Evolutionary conservation across 1,140 invertebrate genomes (phyloP).

Genomic region (Leptoteleia sp.): DNA sequence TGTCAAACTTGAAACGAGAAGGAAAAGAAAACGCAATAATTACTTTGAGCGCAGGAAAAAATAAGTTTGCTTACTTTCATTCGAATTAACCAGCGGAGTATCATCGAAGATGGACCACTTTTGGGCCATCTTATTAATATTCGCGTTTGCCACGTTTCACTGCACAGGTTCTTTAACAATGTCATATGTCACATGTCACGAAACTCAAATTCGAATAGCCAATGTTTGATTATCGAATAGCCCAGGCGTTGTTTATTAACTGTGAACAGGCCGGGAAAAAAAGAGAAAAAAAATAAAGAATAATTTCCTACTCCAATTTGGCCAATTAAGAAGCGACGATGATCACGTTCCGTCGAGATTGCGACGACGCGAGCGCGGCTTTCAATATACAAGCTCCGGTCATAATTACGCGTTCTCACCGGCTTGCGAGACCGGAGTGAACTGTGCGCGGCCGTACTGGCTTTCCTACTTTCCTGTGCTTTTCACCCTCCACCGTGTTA

Average conservation of each 20-base stretch:
- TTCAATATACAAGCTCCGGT: constrained; percentile 29
- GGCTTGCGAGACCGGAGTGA: constrained; percentile 74
- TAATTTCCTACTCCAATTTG: too few species aligned
- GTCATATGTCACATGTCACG: constrained; percentile 22
- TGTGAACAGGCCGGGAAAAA: too few species aligned
- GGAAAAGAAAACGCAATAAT: background rate
- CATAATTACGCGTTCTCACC: constrained; percentile 66
- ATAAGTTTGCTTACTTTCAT: constrained; percentile 52
- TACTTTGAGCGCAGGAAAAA: background rate
- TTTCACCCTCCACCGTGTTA: constrained; percentile 61
- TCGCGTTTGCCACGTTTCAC: constrained; percentile 49
- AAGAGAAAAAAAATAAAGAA: too few species aligned
- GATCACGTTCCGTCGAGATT: background rate
- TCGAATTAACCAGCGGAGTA: constrained; percentile 31
- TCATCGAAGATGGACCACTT: constrained; percentile 34
- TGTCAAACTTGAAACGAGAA: too few species aligned
- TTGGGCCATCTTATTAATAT: constrained; percentile 32
- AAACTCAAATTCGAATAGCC: background rate
- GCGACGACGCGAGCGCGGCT: constrained; percentile 32
- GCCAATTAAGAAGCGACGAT: too few species aligned
- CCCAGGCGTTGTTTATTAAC: background rate
- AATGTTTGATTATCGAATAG: background rate
- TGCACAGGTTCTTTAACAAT: constrained; percentile 20
- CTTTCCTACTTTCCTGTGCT: constrained; percentile 76
- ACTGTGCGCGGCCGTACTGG: constrained; percentile 71